phyloP scores from a whole-genome alignment of 2,113 vertebrate genomes.

The Brachyistius frenatus region DNA sequence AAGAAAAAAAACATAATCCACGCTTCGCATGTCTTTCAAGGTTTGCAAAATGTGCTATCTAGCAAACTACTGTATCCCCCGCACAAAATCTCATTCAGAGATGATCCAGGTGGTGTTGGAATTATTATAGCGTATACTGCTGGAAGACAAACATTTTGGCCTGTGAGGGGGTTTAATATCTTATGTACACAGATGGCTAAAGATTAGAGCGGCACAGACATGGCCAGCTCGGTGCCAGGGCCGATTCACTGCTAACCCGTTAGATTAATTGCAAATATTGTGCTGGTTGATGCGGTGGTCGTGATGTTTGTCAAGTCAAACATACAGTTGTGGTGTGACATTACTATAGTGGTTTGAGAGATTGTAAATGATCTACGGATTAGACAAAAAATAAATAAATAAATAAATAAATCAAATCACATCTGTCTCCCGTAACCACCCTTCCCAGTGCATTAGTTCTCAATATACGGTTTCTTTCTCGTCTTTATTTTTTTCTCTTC shows the following conservation, averaged over 20 bases:
- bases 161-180: constrained; percentile 45
- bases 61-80: too few species aligned
- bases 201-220: constrained; percentile 36
- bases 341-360: background rate
- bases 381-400: too few species aligned
- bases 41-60: background rate
- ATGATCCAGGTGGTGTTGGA: constrained; percentile 33
- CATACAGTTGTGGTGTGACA: constrained; percentile 23
- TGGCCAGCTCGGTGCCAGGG: background rate
- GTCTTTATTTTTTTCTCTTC: background rate
- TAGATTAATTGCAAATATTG: constrained; percentile 63
- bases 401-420: background rate
- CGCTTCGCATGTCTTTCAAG: too few species aligned
- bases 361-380: background rate
- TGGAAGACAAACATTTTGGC: constrained; percentile 54
- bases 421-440: background rate
- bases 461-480: background rate
- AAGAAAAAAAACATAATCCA: too few species aligned
- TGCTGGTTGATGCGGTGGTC: constrained; percentile 3
- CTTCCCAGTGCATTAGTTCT: background rate
- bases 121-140: constrained; percentile 25
- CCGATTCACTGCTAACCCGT: constrained; percentile 48
- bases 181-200: constrained; percentile 49
- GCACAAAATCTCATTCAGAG: background rate
- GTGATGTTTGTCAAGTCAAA: constrained; percentile 27